Evolutionary conservation across 2,888 invertebrate genomes (phyloP).

Genomic region (Scaptomyza reducta): DNA sequence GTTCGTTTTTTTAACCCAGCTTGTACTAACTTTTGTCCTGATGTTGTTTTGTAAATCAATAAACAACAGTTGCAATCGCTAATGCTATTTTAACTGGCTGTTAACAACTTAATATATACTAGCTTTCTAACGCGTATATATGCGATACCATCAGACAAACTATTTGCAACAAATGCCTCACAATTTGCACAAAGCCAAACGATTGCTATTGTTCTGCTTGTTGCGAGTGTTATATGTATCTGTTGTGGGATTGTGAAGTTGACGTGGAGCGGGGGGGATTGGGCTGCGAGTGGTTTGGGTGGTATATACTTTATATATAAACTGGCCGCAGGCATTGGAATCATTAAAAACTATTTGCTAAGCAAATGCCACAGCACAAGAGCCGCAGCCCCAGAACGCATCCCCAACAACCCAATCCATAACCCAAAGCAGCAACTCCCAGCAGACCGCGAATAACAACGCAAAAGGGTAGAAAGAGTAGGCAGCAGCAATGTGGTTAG

Average conservation of each 20-base stretch:
- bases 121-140: not conserved
- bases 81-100: conserved; percentile 31
- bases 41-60: conserved; percentile 19
- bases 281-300: not conserved
- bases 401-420: not conserved
- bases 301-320: conserved; percentile 17
- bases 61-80: conserved; percentile 15
- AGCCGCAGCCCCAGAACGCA: conserved; percentile 30
- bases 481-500: conserved; percentile 26
- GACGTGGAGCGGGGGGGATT: too few relatives aligned
- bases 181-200: conserved; percentile 62
- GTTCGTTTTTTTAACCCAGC: not conserved
- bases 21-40: conserved; percentile 5
- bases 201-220: conserved; percentile 33
- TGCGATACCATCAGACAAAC: conserved; percentile 44
- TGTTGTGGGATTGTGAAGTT: conserved; percentile 5
- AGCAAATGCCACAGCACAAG: conserved; percentile 70
- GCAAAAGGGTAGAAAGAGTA: conserved; percentile 21
- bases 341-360: conserved; percentile 77
- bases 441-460: conserved; percentile 14
- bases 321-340: conserved; percentile 66
- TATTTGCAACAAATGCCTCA: conserved; percentile 56
- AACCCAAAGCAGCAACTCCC: not conserved
- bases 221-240: conserved; percentile 7
- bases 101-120: conserved; percentile 44